Conservation (phyloP, 2,797 vertebrate genomes). For the Lepus oiostolus region DNA sequence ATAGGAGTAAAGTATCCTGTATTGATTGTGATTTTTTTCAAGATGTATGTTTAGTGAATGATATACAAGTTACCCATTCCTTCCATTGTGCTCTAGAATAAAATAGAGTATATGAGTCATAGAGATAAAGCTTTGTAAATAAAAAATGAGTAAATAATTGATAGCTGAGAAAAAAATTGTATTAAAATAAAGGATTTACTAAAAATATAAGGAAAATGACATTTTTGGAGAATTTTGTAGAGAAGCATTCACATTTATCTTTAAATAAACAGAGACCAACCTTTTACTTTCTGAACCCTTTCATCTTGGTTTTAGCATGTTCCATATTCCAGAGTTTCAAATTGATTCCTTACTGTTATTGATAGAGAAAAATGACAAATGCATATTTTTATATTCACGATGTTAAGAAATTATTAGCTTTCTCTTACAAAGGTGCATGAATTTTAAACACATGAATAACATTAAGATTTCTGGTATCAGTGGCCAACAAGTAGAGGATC, state of each 20-base stretch:
- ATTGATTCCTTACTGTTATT: background rate
- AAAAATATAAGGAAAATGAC: background rate
- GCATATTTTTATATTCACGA: background rate
- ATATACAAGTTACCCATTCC: slow-evolving; percentile 64
- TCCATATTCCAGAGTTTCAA: background rate
- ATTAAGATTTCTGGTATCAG: slow-evolving; percentile 27
- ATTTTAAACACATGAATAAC: slow-evolving; percentile 15
- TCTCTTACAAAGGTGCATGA: background rate
- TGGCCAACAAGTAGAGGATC: slow-evolving; percentile 1
- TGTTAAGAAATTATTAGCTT: slow-evolving; percentile 2
- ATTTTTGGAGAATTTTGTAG: slow-evolving; percentile 10
- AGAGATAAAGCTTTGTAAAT: slow-evolving; percentile 47
- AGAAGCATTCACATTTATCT: slow-evolving; percentile 5
- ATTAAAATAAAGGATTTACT: slow-evolving; percentile 16
- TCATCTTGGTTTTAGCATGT: background rate
- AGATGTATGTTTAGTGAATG: slow-evolving; percentile 61
- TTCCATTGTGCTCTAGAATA: slow-evolving; percentile 32
- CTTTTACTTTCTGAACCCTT: background rate
- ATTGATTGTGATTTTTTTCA: slow-evolving; percentile 72
- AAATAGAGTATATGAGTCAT: slow-evolving; percentile 33
- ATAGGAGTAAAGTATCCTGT: slow-evolving; percentile 69
- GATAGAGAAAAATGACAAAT: background rate
- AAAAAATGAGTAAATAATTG: background rate
- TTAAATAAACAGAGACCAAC: background rate
- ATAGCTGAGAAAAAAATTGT: background rate